phyloP scores from a whole-genome alignment of 1,140 invertebrate genomes.

The Drosophila nigrodunni region DNA sequence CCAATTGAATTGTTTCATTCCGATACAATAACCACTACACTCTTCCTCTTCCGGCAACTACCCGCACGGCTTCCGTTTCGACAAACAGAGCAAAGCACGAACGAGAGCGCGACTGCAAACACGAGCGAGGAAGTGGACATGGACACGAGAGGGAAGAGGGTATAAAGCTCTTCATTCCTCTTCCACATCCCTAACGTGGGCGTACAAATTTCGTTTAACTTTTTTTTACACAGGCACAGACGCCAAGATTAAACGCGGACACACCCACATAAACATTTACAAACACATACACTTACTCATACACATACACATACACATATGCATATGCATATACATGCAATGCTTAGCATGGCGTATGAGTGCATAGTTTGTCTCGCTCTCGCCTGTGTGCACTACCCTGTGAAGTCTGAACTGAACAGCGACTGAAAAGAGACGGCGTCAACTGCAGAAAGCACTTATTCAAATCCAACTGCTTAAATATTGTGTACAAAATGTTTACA shows the following conservation, averaged over 20 bases:
- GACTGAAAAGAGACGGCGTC: too few species aligned
- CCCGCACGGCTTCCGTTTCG: constrained; percentile 66
- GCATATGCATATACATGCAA: background rate
- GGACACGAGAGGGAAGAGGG: background rate
- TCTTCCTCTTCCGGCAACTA: constrained; percentile 74
- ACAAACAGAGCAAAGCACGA: constrained; percentile 27
- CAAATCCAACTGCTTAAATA: constrained; percentile 4
- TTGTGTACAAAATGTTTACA: constrained; percentile 32
- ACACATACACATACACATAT: background rate
- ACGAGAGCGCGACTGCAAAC: constrained; percentile 17
- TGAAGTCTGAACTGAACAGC: background rate
- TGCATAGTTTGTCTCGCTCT: constrained; percentile 45
- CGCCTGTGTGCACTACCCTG: constrained; percentile 4
- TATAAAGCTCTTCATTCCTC: background rate
- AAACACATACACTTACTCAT: background rate
- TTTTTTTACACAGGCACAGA: constrained; percentile 44
- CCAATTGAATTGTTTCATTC: constrained; percentile 75
- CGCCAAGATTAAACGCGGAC: constrained; percentile 53
- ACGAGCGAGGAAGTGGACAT: constrained; percentile 8
- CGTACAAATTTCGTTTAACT: constrained; percentile 18
- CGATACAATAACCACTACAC: constrained; percentile 67
- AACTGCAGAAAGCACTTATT: constrained; percentile 19
- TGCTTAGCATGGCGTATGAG: constrained; percentile 6
- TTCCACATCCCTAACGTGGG: constrained; percentile 5
- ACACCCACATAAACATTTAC: constrained; percentile 35